Base-by-base conservation (phyloP, 2,113 vertebrate species). In the Mola mola region DNA sequence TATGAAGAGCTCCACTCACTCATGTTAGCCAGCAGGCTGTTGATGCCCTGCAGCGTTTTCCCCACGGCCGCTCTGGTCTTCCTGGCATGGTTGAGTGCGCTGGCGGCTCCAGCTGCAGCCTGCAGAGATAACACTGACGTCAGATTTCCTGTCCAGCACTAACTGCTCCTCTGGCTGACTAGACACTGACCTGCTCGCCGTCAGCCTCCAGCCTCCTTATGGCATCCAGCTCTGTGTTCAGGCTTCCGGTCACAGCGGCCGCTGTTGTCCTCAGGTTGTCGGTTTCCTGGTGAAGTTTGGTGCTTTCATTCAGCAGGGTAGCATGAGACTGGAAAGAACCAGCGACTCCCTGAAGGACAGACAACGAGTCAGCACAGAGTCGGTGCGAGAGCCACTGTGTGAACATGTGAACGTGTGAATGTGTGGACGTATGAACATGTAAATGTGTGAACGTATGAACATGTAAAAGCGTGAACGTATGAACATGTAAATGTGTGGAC, bases 1-100 rank as follows among this genome's bases (percentile, higher is more conserved):
- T n/a, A n/a, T n/a, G 5, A 20, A 6, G 12, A 29, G 2, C 0
- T 34, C 20, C 3, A 69, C 84, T 63, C 89, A 98, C 97, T 90
- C 52, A 94, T 83, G 11, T 90, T 79, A 0, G 3, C 82, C 5
- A 97, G 88, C 73, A 97, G 76, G 16, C 75, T 34, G 36, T 88
- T 90, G 82, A 98, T 49, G 3, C 76, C 40, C 0, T 17, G 17
- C 28, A 98, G 65, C 0, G 82, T 91, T 22, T 87, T 73, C 63
- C 86, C 87, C 41, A 97, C 90, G 0, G 79, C 82, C 5, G 77
- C 72, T 2, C 72, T 75, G 24, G 91, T 88, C 20, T 7, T 59
- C 19, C 36, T 72, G 58, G 93, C 92, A 6, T 90, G 81, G 11
- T 28, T 10, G 0, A 88, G 81, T 8, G 89, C 92, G 3, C 7